Percentiles rank a stretch among this genome's conserved stretches.
phyloP scores from a whole-genome alignment of 1,140 invertebrate genomes.

The Scaptomyza montana region DNA sequence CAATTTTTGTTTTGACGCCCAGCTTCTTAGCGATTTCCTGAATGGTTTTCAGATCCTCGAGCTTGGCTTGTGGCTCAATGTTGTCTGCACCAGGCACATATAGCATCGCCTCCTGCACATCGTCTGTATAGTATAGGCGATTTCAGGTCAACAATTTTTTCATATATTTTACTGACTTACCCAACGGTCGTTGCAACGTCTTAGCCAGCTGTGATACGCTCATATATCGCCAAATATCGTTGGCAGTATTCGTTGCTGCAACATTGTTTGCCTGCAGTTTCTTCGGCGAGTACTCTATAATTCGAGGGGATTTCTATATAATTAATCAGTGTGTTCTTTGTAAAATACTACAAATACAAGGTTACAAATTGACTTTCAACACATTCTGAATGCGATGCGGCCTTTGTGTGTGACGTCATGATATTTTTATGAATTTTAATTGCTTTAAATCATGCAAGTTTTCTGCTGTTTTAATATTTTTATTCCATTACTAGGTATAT shows the following conservation, averaged over 20 bases:
- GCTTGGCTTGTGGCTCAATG: conserved; percentile 82
- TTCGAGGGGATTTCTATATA: conserved; percentile 84
- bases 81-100: conserved; percentile 86
- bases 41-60: conserved; percentile 86
- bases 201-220: conserved; percentile 89
- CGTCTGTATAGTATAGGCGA: conserved; percentile 84
- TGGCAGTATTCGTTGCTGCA: conserved; percentile 73
- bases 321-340: conserved; percentile 61
- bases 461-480: too few relatives aligned
- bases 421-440: too few relatives aligned
- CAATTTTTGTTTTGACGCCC: conserved; percentile 86
- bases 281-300: conserved; percentile 85
- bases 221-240: conserved; percentile 91
- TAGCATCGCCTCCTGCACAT: conserved; percentile 88
- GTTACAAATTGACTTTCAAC: too few relatives aligned
- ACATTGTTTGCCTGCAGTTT: conserved; percentile 55
- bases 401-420: neutral
- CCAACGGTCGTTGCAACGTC: conserved; percentile 84
- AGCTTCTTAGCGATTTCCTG: conserved; percentile 88
- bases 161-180: conserved; percentile 38
- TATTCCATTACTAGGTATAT: too few relatives aligned
- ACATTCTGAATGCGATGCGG: too few relatives aligned
- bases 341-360: neutral
- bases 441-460: too few relatives aligned
- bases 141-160: neutral